Evolutionary conservation across 2,888 invertebrate genomes (phyloP).

Genomic region (Rhabditoides inermis): DNA sequence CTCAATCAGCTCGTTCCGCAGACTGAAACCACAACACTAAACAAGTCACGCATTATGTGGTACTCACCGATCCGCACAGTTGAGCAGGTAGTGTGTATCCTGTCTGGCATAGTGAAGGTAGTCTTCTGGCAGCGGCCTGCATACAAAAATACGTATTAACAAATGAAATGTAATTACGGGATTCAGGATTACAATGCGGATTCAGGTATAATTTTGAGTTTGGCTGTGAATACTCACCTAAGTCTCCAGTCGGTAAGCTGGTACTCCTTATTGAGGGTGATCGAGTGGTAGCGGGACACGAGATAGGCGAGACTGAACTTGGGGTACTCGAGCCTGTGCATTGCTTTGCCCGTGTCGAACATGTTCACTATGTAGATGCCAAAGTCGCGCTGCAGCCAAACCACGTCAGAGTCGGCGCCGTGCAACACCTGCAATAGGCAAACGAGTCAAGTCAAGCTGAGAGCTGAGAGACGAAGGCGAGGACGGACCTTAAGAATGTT

Average conservation of each 20-base stretch:
- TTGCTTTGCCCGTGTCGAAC: constrained; percentile 70
- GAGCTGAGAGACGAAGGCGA: background rate
- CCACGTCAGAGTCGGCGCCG: constrained; percentile 76
- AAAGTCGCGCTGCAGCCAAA: constrained; percentile 90
- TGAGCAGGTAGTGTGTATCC: constrained; percentile 88
- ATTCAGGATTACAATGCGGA: no score
- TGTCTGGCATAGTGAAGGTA: constrained; percentile 75
- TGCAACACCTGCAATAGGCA: constrained; percentile 69
- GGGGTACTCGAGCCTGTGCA: constrained; percentile 27
- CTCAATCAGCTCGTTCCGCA: constrained; percentile 64
- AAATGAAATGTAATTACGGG: no score
- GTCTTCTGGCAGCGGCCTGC: constrained; percentile 72
- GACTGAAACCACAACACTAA: constrained; percentile 3
- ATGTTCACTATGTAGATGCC: constrained; percentile 88
- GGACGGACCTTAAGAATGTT: constrained; percentile 78
- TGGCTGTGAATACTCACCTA: constrained; percentile 59
- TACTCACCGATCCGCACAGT: constrained; percentile 67
- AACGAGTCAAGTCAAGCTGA: background rate
- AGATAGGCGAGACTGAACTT: constrained; percentile 64
- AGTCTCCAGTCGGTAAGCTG: constrained; percentile 92
- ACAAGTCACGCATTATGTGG: background rate
- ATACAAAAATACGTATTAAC: no score
- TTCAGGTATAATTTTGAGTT: no score
- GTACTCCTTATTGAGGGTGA: constrained; percentile 77
- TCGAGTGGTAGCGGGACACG: constrained; percentile 55